These are phyloP conservation scores for Agriotes lineatus DNA, from an alignment of 2,888 invertebrate genomes.

Conservation along the genomic window DNA sequence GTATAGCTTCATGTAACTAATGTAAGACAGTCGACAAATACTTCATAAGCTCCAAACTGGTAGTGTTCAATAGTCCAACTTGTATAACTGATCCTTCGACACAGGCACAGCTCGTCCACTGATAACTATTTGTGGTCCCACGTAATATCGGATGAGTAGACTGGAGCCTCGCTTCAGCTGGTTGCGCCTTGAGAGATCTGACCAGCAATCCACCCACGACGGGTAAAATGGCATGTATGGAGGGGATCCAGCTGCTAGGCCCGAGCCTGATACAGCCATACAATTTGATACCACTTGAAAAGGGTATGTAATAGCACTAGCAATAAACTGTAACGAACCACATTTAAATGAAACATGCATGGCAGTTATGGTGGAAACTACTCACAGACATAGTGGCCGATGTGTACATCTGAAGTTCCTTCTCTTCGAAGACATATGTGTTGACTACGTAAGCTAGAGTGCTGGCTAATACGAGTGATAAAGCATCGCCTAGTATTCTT, in stretches of 20 bases:
- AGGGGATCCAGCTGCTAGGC: constrained; percentile 84
- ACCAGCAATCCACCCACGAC: constrained; percentile 88
- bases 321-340: constrained; percentile 74
- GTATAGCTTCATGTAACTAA: background rate
- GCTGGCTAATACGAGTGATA: constrained; percentile 83
- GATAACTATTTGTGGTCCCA: constrained; percentile 66
- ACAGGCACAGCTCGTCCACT: constrained; percentile 58
- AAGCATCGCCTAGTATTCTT: constrained; percentile 85
- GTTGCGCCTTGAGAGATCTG: constrained; percentile 78
- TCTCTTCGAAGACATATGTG: constrained; percentile 83
- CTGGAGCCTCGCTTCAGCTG: constrained; percentile 91
- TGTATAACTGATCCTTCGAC: constrained; percentile 41
- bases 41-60: background rate
- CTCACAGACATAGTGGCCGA: constrained; percentile 72
- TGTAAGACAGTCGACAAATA: background rate
- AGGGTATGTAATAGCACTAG: constrained; percentile 91
- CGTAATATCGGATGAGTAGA: constrained; percentile 81
- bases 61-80: background rate
- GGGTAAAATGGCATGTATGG: constrained; percentile 87
- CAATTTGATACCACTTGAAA: constrained; percentile 92
- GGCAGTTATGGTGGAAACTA: constrained; percentile 39
- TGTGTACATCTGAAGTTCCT: constrained; percentile 71
- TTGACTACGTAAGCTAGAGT: constrained; percentile 82
- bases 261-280: constrained; percentile 87
- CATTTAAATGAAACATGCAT: background rate